Base-by-base conservation (phyloP, 2,797 vertebrate genomes). In the Varecia variegata region DNA sequence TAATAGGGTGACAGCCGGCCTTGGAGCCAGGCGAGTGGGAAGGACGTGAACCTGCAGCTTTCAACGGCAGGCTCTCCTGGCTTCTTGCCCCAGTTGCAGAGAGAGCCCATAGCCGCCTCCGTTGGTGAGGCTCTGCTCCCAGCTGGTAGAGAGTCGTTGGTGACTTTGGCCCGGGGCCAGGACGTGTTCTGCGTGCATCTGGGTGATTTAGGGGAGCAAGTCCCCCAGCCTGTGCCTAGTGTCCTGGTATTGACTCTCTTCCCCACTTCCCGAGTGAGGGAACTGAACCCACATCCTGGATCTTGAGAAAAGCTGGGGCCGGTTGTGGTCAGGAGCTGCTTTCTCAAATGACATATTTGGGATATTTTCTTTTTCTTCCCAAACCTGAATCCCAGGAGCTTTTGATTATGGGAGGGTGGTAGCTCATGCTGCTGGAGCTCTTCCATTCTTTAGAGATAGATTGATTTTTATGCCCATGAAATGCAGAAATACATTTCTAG, bases 201-300 rank as follows among this genome's bases (percentile, higher is more conserved):
- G 38, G 17, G 91, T 52, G 77, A 9, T 45, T 2, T 32, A 32
- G 45, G 83, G 84, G 45, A 65, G 77, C 67, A 6, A 4, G 52
- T 68, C 40, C 82, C 76, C 79, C 25, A 32, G 81, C 80, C 67
- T 71, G 82, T 17, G 50, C 47, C 45, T 43, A 6, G 52, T 56
- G 25, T 32, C 70, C 73, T 21, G 32, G 60, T 85, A 2, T 38
- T 52, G 73, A 79, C 81, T 15, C 0, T 47, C 74, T 43, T 25
- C 60, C 91, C 70, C 14, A 40, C 83, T 89, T 86, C 76, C 89
- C 15, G 27, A 88, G 83, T 47, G 13, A 62, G 88, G 71, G 88
- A 52, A 21, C 77, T 30, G 92, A 96, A 56, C 91, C 97, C 97
- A 97, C 96, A 93, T 97, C 97, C 97, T 97, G 91, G 32, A 58